Evolutionary conservation across 2,888 invertebrate species (phyloP).

Genomic region (Sinopyrophorus schimmeli): DNA sequence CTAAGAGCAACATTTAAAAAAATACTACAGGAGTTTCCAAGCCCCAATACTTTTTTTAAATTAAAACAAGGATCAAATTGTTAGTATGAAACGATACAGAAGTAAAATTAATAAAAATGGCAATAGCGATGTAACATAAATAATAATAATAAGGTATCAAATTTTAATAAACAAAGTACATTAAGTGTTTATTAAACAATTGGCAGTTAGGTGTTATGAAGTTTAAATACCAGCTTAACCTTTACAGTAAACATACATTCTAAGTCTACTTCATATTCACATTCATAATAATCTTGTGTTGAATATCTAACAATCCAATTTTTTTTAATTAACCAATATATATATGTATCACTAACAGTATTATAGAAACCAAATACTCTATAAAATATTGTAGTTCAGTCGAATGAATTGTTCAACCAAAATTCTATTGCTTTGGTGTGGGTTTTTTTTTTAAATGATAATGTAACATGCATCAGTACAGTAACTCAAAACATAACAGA

Average conservation of each 20-base stretch:
- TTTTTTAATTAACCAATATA: too few species aligned
- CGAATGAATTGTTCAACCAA: background rate
- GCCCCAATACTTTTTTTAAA: too few species aligned
- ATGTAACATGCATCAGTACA: conserved; percentile 9
- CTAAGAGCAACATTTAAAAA: too few species aligned
- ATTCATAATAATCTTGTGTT: conserved; percentile 45
- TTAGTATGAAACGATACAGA: too few species aligned
- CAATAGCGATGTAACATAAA: too few species aligned
- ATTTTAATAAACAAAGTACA: conserved; percentile 36
- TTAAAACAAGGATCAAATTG: too few species aligned
- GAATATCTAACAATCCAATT: conserved; percentile 22
- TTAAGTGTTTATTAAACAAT: conserved; percentile 52
- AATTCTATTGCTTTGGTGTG: conserved; percentile 19
- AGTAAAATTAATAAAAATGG: too few species aligned
- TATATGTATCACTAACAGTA: too few species aligned
- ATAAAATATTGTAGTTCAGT: background rate
- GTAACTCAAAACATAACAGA: conserved; percentile 28
- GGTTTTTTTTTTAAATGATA: conserved; percentile 1
- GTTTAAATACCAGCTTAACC: conserved; percentile 37
- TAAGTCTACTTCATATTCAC: conserved; percentile 48
- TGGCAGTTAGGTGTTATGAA: conserved; percentile 52
- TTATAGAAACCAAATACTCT: too few species aligned
- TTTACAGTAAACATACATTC: conserved; percentile 48
- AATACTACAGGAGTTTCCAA: too few species aligned
- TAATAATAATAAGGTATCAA: too few species aligned